These are phyloP conservation scores for Alentia gelatinosa DNA, from an alignment of 2,888 invertebrate genomes.

Conservation along the genomic window DNA sequence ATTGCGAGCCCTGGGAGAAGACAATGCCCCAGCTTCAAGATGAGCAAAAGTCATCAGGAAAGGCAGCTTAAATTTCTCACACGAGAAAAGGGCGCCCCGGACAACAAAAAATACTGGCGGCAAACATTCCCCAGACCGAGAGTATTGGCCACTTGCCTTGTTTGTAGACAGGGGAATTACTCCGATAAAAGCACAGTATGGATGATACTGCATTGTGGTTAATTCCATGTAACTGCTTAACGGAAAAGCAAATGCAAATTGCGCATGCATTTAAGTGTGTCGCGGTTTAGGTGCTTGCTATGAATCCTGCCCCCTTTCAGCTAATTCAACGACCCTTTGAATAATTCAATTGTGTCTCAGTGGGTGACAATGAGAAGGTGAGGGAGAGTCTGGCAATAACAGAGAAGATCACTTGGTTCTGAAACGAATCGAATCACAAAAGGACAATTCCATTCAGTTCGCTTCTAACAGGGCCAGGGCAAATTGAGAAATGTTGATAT, in stretches of 20 bases:
- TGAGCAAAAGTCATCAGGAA: slow-evolving; percentile 37
- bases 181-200: neutral
- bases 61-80: slow-evolving; percentile 24
- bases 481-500: no score
- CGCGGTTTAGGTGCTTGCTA: neutral
- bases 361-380: no score
- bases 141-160: neutral
- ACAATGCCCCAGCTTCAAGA: slow-evolving; percentile 5
- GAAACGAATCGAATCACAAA: no score
- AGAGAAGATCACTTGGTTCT: no score
- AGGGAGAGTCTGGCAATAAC: no score
- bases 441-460: no score
- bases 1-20: slow-evolving; percentile 24
- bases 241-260: neutral
- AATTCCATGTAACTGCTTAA: neutral
- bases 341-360: no score
- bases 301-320: no score
- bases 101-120: neutral
- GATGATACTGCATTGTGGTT: neutral
- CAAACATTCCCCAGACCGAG: slow-evolving; percentile 14
- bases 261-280: neutral
- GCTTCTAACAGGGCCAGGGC: no score
- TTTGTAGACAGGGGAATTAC: neutral
- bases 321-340: no score
- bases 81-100: neutral